These are phyloP conservation scores for Oryctolagus cuniculus DNA, from an alignment of 2,113 vertebrate genomes.

Conservation along the genomic window DNA sequence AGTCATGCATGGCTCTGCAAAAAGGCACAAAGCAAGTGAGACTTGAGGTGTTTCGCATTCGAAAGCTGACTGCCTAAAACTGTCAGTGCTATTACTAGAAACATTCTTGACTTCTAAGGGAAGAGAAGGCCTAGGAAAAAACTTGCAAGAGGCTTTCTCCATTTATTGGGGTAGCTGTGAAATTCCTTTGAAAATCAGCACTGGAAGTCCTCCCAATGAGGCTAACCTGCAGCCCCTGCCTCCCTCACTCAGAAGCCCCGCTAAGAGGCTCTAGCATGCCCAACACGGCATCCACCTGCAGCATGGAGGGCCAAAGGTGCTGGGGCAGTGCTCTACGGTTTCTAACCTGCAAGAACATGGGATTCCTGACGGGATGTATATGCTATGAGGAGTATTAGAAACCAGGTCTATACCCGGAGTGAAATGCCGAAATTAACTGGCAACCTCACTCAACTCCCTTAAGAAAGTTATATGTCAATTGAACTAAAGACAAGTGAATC, in stretches of 20 bases:
- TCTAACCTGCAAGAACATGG: background rate
- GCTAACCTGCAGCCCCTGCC: background rate
- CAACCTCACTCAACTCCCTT: background rate
- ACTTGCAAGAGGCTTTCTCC: background rate
- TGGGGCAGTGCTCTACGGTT: background rate
- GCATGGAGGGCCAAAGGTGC: background rate
- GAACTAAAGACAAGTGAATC: background rate
- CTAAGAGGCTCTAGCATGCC: background rate
- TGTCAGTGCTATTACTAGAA: background rate
- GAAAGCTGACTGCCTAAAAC: background rate
- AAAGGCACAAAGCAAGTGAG: slow-evolving; percentile 39
- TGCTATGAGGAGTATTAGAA: background rate
- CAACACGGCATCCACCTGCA: background rate
- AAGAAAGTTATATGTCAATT: background rate
- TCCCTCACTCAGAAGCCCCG: background rate
- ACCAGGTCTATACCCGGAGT: background rate
- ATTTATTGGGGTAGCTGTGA: background rate
- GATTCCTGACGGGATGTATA: background rate
- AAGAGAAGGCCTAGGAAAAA: background rate
- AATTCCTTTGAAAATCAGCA: background rate
- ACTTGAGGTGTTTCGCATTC: background rate
- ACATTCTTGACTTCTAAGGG: background rate
- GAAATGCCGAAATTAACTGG: background rate
- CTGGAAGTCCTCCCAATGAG: background rate
- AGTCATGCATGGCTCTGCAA: slow-evolving; percentile 20